Evolutionary conservation across 2,888 invertebrate genomes (phyloP).

Genomic region (Mystacides longicornis): DNA sequence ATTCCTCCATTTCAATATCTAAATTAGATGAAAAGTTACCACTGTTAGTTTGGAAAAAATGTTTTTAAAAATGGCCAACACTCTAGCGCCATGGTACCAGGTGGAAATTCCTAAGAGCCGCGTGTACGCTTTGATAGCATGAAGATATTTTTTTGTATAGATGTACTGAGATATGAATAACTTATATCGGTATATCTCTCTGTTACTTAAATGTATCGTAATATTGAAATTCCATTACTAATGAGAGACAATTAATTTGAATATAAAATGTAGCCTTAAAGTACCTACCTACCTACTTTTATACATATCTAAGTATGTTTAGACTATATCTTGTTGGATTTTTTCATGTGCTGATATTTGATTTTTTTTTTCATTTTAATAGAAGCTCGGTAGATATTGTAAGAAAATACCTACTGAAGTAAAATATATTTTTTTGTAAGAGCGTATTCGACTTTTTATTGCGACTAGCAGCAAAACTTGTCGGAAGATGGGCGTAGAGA

Average conservation of each 20-base stretch:
- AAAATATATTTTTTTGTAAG: no score
- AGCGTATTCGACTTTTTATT: no score
- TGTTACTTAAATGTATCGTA: background rate
- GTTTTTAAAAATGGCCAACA: background rate
- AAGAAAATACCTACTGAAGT: no score
- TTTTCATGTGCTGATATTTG: no score
- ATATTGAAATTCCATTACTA: constrained; percentile 13
- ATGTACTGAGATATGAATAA: background rate
- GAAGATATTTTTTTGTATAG: background rate
- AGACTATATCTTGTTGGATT: no score
- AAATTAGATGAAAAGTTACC: constrained; percentile 23
- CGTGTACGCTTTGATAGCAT: constrained; percentile 13
- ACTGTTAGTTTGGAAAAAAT: background rate
- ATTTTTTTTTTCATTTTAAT: no score
- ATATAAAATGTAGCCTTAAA: background rate
- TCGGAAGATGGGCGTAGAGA: no score
- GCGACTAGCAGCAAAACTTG: no score
- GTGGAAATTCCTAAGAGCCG: constrained; percentile 24
- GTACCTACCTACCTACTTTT: background rate
- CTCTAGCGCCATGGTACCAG: constrained; percentile 11
- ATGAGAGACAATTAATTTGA: constrained; percentile 20
- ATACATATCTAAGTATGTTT: no score
- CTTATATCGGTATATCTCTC: background rate
- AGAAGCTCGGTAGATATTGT: no score
- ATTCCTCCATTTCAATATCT: constrained; percentile 23